Conservation (phyloP, 64 coral and sea anemone species). For the Stylophora pistillata region DNA sequence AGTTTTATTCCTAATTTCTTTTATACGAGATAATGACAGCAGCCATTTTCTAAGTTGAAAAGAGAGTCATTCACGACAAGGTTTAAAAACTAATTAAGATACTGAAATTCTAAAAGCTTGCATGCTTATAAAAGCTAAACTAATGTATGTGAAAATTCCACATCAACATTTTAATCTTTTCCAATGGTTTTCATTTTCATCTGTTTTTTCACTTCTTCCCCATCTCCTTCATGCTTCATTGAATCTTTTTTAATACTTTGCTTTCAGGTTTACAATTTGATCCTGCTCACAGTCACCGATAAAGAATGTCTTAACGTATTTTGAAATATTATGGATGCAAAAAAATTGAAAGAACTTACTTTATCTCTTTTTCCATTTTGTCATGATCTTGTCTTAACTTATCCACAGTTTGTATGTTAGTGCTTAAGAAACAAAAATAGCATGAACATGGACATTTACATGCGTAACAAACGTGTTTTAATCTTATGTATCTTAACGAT, state of each 20-base stretch:
- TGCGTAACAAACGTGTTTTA: background rate
- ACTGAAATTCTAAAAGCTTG: background rate
- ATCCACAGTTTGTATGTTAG: constrained; percentile 76
- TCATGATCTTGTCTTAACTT: constrained; percentile 69
- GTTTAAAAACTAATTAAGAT: background rate
- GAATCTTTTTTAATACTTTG: too few relatives aligned
- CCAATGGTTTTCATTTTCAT: too few relatives aligned
- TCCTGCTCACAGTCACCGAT: too few relatives aligned
- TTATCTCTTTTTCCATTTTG: constrained; percentile 59
- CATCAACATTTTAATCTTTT: too few relatives aligned
- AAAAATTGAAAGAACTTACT: constrained; percentile 47
- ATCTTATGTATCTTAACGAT: background rate
- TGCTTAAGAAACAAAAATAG: constrained; percentile 34
- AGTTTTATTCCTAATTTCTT: too few relatives aligned
- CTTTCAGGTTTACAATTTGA: too few relatives aligned
- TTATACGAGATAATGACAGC: too few relatives aligned
- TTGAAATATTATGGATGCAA: background rate
- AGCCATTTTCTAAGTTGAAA: too few relatives aligned
- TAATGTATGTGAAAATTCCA: too few relatives aligned
- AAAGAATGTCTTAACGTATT: background rate
- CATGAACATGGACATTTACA: background rate
- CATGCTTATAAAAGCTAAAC: too few relatives aligned
- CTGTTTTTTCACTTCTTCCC: too few relatives aligned
- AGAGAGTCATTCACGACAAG: background rate
- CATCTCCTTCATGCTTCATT: too few relatives aligned